phyloP scores from a whole-genome alignment of 2,113 vertebrate species.

The Suncus etruscus region DNA sequence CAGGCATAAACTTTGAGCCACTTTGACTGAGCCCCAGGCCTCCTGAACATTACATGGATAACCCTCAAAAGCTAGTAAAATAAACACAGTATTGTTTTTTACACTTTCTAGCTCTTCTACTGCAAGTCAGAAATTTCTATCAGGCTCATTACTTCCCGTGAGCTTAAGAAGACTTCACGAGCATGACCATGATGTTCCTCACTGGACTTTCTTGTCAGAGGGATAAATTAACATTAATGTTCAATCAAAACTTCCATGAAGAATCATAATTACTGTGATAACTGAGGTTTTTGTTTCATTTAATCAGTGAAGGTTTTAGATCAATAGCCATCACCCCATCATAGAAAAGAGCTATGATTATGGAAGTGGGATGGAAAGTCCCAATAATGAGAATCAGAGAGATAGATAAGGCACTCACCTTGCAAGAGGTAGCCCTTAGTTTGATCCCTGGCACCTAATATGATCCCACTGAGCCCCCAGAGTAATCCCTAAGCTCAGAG shows the following conservation, averaged over 20 bases:
- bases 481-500: no score
- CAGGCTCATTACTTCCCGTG: background rate
- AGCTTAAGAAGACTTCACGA: slow-evolving; percentile 28
- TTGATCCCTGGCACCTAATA: no score
- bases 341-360: background rate
- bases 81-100: background rate
- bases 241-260: slow-evolving; percentile 33
- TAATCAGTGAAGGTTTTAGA: background rate
- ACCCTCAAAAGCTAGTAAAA: no score
- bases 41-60: no score
- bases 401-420: no score
- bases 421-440: no score
- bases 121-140: background rate
- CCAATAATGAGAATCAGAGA: no score
- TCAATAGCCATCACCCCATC: background rate
- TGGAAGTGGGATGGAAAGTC: background rate
- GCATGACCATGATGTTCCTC: background rate
- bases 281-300: slow-evolving; percentile 51
- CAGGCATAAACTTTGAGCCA: no score
- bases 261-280: slow-evolving; percentile 32
- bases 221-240: slow-evolving; percentile 10
- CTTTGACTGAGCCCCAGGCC: no score
- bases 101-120: slow-evolving; percentile 47
- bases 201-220: background rate
- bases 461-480: no score